Evolutionary conservation across 2,113 vertebrate species (phyloP), one percentile per base, ranked within the genome.

Genomic region (Cavia aperea): DNA sequence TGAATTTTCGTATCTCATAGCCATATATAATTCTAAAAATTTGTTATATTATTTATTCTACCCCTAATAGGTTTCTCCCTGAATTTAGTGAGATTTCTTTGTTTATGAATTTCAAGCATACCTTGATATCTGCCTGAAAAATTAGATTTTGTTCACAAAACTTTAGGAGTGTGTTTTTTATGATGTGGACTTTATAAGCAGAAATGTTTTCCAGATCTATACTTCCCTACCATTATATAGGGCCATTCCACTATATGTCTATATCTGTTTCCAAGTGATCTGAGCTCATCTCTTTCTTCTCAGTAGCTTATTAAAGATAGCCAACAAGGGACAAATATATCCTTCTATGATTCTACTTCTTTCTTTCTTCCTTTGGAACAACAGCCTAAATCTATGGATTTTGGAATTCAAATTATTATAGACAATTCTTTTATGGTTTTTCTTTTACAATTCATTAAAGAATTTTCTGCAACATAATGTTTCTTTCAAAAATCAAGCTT

Each of bases 1-100:
- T 8, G 49, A 85, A 65, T 56, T 46, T 46, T 63, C 31, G 79
- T 4, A 39, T 82, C 24, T 78, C 46, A 72, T n/a, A 79, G 21
- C 43, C 63, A 56, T 0, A 46, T 56, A 46, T 39, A 83, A 79
- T 56, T 72, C 56, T 54, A 54, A 88, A 51, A 78, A 88, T 5
- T 62, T 2, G 78, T 77, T 88, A 51, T 23, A 8, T 75, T 66
- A 31, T 49, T 49, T 54, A 62, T 84, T 31, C 15, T 62, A 68
- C 11, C 4, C 4, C 29, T 33, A 60, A 12, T 49, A 2, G 15
- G 14, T 0, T 18, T 9, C 11, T 13, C 7, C 4, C 54, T 62
- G 7, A 26, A 15, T 77, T 94, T 75, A 91, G 82, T 43, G 21
- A 16, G 15, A 66, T 43, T 83, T 19, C 5, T 88, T 54, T 83